Percentiles rank a stretch among this genome's conserved stretches.
Conservation (phyloP, 2,797 vertebrate species). For the Halcyon badia region DNA sequence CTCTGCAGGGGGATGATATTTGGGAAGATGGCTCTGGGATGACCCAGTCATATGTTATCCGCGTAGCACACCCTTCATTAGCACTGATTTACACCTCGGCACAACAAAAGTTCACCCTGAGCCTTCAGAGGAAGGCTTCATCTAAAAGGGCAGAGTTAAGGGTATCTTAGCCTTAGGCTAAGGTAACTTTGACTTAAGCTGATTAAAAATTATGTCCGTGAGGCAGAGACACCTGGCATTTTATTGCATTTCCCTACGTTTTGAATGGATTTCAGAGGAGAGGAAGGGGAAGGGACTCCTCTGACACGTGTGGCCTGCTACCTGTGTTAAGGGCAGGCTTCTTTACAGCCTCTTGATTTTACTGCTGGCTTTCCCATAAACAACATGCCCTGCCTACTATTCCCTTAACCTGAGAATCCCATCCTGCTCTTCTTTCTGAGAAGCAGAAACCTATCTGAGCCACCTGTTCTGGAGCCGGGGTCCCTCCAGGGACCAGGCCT, state of each 20-base stretch:
- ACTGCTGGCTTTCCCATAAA: neutral
- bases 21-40: neutral
- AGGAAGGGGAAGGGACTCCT: neutral
- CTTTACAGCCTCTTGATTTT: neutral
- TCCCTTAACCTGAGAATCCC: neutral
- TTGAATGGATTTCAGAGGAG: neutral
- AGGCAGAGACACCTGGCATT: constrained; percentile 1
- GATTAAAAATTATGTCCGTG: neutral
- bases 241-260: neutral
- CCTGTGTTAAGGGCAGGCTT: neutral
- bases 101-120: accelerated
- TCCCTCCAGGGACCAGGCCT: neutral
- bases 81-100: neutral
- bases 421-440: neutral
- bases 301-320: neutral
- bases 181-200: neutral
- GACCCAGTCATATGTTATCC: neutral
- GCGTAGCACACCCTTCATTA: neutral
- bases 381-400: neutral
- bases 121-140: neutral
- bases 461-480: neutral
- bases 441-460: neutral
- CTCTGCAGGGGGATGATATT: accelerated
- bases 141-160: neutral
- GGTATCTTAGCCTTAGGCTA: neutral